A percentile compares a stretch with the other conserved stretches of the same genome.
Evolutionary conservation across 2,797 vertebrate genomes (phyloP).

Genomic region (Pipistrellus pygmaeus): DNA sequence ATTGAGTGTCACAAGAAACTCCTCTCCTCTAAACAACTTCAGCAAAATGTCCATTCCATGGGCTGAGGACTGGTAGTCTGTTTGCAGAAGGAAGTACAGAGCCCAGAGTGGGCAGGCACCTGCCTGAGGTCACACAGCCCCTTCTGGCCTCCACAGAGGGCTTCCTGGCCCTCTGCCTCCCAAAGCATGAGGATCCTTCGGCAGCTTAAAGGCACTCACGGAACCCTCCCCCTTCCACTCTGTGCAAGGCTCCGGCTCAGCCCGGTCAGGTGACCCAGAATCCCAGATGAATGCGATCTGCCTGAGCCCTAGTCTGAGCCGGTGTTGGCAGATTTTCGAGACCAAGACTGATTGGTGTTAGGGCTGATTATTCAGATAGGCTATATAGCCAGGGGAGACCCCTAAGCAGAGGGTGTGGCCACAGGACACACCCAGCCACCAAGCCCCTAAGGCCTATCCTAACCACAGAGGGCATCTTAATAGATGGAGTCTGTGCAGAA

Average conservation of each 20-base stretch:
- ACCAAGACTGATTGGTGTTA: neutral
- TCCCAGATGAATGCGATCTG: neutral
- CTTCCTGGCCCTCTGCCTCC: neutral
- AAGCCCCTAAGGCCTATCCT: neutral
- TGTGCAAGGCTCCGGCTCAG: neutral
- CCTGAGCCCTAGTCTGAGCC: slow-evolving; percentile 20
- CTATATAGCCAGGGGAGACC: neutral
- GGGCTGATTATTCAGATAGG: neutral
- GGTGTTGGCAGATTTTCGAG: neutral
- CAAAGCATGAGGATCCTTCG: neutral
- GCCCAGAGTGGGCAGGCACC: neutral
- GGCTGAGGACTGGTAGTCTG: neutral
- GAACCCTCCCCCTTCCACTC: neutral
- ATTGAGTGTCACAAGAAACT: neutral
- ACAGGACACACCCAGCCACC: neutral
- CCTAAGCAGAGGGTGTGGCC: neutral
- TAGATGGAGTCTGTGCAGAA: neutral
- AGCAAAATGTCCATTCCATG: neutral
- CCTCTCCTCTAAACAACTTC: neutral
- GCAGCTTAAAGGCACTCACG: neutral
- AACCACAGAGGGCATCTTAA: neutral
- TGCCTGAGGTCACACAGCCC: neutral
- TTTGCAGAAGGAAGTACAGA: neutral
- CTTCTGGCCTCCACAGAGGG: neutral
- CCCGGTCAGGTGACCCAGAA: neutral